Conservation (phyloP, 2,888 invertebrate genomes). For the Girardia tigrina region DNA sequence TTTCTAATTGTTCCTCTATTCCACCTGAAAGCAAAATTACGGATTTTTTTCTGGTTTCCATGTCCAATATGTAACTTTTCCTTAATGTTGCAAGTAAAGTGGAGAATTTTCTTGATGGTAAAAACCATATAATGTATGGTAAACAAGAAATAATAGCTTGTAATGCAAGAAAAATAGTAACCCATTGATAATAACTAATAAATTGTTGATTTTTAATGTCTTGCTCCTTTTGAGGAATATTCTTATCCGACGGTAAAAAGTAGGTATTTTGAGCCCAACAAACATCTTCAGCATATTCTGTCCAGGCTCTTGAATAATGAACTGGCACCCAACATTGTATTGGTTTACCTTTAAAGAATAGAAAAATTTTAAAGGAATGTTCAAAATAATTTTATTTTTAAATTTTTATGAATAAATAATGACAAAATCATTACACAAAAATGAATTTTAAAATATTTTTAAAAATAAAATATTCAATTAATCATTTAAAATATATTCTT, state of each 20-base stretch:
- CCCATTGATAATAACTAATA: neutral
- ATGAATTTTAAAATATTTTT: neutral
- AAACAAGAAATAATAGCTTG: slow-evolving; percentile 4
- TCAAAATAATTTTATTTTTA: neutral
- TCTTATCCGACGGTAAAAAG: neutral
- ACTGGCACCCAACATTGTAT: slow-evolving; percentile 4
- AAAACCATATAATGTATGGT: neutral
- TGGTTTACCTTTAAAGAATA: neutral
- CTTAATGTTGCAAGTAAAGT: neutral
- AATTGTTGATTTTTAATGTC: neutral
- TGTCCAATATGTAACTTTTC: neutral
- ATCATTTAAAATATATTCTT: too few species aligned
- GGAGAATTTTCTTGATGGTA: neutral
- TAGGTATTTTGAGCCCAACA: slow-evolving; percentile 14
- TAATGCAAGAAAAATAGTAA: neutral
- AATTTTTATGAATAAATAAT: neutral
- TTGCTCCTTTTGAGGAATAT: neutral
- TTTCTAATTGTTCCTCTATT: neutral
- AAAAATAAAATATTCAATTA: too few species aligned
- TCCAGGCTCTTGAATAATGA: slow-evolving; percentile 14
- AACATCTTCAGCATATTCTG: neutral
- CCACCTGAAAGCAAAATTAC: neutral
- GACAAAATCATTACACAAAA: neutral
- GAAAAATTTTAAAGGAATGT: neutral
- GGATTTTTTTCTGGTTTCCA: neutral